Conservation (phyloP, 2,113 vertebrate species). For the Psophia crepitans region DNA sequence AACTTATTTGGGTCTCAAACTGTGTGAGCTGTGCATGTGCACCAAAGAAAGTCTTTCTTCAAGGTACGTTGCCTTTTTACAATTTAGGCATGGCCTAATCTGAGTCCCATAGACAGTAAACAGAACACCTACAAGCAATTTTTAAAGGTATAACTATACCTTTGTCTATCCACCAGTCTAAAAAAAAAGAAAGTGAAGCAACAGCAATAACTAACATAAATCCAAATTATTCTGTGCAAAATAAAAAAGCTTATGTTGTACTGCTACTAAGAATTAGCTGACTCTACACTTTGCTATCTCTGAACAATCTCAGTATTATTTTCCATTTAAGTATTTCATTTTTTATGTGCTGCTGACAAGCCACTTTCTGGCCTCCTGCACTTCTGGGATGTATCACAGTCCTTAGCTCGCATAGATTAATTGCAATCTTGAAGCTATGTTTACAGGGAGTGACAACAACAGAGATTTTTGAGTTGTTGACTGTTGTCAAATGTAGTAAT, state of each 20-base stretch:
- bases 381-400: not conserved
- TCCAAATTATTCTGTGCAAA: not conserved
- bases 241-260: not conserved
- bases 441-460: not conserved
- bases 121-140: not conserved
- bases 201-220: not conserved
- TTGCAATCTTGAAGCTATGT: not conserved
- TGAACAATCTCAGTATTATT: not conserved
- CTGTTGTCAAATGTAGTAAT: not conserved
- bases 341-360: not conserved
- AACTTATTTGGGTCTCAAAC: not conserved
- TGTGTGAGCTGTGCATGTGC: not conserved
- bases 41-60: not conserved
- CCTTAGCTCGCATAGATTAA: not conserved
- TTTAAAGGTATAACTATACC: not conserved
- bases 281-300: not conserved
- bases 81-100: not conserved
- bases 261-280: not conserved
- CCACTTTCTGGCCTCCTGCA: not conserved
- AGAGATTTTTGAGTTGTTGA: not conserved
- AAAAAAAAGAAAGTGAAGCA: not conserved
- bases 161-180: not conserved
- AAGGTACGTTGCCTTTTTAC: not conserved
- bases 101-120: not conserved
- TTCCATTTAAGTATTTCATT: not conserved